These are phyloP conservation scores for Clanis bilineata DNA, from an alignment of 2,888 invertebrate species.

Conservation along the genomic window DNA sequence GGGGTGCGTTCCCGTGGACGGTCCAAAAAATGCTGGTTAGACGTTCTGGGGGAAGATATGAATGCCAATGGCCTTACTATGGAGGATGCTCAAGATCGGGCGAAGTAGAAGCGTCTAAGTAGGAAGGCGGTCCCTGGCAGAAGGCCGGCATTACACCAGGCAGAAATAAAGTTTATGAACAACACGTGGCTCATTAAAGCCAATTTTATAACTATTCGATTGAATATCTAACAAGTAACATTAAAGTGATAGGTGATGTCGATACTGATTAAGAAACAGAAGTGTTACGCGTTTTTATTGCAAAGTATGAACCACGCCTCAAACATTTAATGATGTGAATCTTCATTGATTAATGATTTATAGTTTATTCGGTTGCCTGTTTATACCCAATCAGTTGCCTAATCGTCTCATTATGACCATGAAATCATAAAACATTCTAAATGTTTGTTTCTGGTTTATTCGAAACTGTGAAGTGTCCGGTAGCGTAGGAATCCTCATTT, in stretches of 20 bases:
- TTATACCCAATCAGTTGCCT: neutral
- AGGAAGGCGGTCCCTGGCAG: too few relatives aligned
- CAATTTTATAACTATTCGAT: too few relatives aligned
- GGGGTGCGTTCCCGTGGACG: too few relatives aligned
- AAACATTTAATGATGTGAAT: neutral
- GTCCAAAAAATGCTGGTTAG: too few relatives aligned
- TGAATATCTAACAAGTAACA: too few relatives aligned
- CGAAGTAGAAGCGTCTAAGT: too few relatives aligned
- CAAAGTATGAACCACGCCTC: neutral
- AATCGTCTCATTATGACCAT: neutral
- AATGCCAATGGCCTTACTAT: too few relatives aligned
- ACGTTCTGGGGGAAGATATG: too few relatives aligned
- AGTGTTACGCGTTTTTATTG: neutral
- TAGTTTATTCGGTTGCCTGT: neutral
- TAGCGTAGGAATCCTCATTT: neutral
- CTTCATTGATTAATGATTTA: conserved; percentile 3
- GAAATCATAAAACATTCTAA: neutral
- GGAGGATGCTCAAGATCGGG: too few relatives aligned
- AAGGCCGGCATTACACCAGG: too few relatives aligned
- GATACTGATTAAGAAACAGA: neutral
- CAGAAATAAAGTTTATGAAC: too few relatives aligned
- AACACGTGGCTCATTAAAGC: too few relatives aligned
- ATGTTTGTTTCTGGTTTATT: neutral
- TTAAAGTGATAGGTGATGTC: neutral
- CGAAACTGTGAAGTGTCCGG: neutral